phyloP scores from a whole-genome alignment of 2,113 vertebrate genomes.

The Coturnix japonica region DNA sequence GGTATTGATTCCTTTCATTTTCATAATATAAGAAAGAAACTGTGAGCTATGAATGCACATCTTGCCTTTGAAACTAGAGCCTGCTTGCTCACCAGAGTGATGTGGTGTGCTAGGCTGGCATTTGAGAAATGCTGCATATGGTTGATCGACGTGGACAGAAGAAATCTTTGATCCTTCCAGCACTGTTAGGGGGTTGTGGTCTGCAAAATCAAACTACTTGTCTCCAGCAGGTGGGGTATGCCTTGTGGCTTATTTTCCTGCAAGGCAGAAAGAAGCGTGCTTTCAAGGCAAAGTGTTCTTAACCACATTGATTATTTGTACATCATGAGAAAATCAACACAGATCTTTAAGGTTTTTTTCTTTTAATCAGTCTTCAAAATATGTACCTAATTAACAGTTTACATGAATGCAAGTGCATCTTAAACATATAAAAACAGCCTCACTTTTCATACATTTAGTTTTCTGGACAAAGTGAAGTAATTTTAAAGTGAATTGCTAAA shows the following conservation, averaged over 20 bases:
- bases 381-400: not conserved
- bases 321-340: not conserved
- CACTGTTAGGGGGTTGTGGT: not conserved
- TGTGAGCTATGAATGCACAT: not conserved
- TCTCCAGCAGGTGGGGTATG: slow-evolving; percentile 53
- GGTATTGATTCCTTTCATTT: not conserved
- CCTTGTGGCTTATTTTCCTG: not conserved
- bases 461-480: not conserved
- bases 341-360: not conserved
- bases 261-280: not conserved
- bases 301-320: accelerated
- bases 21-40: not conserved
- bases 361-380: not conserved
- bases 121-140: not conserved
- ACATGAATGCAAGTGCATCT: not conserved
- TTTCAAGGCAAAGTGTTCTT: not conserved
- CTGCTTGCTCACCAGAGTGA: not conserved
- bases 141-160: not conserved
- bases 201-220: not conserved
- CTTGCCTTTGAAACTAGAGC: not conserved
- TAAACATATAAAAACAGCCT: not conserved
- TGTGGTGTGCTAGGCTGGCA: not conserved
- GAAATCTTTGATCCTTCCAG: not conserved
- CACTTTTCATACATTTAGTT: not conserved
- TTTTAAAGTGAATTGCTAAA: not conserved